A percentile compares a stretch with the other conserved stretches of the same genome.
Conservation (phyloP, 2,888 invertebrate species). For the Timema podura region DNA sequence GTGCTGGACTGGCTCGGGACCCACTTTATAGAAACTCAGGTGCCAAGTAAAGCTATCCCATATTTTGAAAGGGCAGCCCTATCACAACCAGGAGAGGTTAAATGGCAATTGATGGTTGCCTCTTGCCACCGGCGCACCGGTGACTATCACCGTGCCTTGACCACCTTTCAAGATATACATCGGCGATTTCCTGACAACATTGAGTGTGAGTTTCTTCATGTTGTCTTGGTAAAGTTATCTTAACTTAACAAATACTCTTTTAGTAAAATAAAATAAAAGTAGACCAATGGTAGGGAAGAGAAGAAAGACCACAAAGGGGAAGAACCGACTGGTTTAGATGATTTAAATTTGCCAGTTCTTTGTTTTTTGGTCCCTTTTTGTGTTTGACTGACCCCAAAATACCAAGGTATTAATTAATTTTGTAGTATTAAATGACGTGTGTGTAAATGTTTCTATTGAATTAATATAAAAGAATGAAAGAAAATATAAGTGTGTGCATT, state of each 20-base stretch:
- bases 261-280: not conserved
- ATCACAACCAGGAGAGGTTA: constrained; percentile 74
- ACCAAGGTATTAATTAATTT: too few species aligned
- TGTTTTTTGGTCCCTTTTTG: not conserved
- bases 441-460: too few species aligned
- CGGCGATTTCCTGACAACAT: constrained; percentile 89
- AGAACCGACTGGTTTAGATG: not conserved
- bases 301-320: not conserved
- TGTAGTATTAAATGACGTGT: too few species aligned
- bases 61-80: constrained; percentile 78
- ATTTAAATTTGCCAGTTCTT: not conserved
- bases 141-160: constrained; percentile 77
- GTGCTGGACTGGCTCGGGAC: constrained; percentile 87
- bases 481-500: too few species aligned
- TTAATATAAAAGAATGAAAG: too few species aligned
- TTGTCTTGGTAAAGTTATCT: not conserved
- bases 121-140: constrained; percentile 79
- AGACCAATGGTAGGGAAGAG: not conserved
- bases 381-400: too few species aligned
- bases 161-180: constrained; percentile 81
- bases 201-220: constrained; percentile 63
- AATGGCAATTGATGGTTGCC: constrained; percentile 82
- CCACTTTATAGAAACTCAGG: constrained; percentile 83
- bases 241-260: too few species aligned
- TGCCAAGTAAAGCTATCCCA: constrained; percentile 77